Conservation (phyloP, 2,888 invertebrate species). For the Caenorhabditis sp. region DNA sequence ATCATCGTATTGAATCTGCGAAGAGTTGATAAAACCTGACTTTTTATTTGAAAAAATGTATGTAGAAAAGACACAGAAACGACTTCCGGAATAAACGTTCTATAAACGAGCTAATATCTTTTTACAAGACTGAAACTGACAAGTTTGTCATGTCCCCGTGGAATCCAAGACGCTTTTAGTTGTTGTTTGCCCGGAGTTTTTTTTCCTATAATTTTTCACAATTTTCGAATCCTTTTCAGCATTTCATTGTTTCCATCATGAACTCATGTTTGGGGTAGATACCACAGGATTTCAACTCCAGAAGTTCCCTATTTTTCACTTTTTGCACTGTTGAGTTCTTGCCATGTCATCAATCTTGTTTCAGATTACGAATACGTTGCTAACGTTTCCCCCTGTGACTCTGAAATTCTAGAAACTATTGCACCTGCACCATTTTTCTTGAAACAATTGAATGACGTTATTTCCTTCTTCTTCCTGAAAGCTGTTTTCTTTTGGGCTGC, state of each 20-base stretch:
- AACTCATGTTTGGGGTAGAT: too few relatives aligned
- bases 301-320: neutral
- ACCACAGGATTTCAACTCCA: neutral
- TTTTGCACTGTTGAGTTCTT: too few relatives aligned
- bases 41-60: too few relatives aligned
- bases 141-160: neutral
- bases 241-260: too few relatives aligned
- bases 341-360: conserved; percentile 7
- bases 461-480: conserved; percentile 9
- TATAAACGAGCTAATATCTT: neutral
- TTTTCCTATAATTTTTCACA: neutral
- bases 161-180: conserved; percentile 8
- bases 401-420: conserved; percentile 34
- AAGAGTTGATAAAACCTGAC: too few relatives aligned
- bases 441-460: conserved; percentile 35
- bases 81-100: neutral
- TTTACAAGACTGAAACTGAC: conserved; percentile 22
- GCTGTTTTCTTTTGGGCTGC: conserved; percentile 1
- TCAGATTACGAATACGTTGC: neutral
- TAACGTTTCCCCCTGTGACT: neutral
- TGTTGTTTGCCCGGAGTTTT: neutral
- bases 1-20: too few relatives aligned
- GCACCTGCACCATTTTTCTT: conserved; percentile 38
- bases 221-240: neutral
- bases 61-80: too few relatives aligned